Conservation (phyloP, 1,140 invertebrate genomes). For the Bombus picipes region DNA sequence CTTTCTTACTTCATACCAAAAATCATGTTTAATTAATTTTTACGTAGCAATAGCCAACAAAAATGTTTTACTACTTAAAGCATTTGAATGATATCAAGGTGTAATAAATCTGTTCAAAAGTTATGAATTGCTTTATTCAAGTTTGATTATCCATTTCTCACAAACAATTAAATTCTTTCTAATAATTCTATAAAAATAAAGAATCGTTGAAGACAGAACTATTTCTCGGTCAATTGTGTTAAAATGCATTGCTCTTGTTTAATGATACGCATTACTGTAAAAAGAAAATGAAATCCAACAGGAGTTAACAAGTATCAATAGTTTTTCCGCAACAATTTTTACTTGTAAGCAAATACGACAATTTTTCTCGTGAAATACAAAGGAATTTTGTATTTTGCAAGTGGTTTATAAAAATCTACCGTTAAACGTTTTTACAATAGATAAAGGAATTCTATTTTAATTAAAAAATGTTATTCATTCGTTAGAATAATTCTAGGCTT, state of each 20-base stretch:
- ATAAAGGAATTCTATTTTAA: slow-evolving; percentile 9
- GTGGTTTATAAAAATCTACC: slow-evolving; percentile 23
- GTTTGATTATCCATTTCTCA: background rate
- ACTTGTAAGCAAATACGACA: background rate
- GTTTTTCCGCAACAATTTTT: background rate
- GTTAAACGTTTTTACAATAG: background rate
- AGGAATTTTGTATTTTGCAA: background rate
- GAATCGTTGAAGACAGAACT: background rate
- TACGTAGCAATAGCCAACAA: background rate
- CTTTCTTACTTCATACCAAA: background rate
- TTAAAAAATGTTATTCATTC: slow-evolving; percentile 9
- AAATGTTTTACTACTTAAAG: background rate
- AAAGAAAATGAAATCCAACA: background rate
- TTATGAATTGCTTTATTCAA: slow-evolving; percentile 5
- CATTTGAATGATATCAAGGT: background rate
- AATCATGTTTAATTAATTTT: background rate
- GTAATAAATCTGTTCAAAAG: slow-evolving; percentile 1
- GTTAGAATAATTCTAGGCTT: slow-evolving; percentile 39
- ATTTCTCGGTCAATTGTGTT: background rate
- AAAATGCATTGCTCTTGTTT: background rate
- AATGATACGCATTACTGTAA: background rate
- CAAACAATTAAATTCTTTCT: background rate
- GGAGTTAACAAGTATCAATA: slow-evolving; percentile 5
- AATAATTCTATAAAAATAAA: slow-evolving; percentile 10
- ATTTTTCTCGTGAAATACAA: slow-evolving; percentile 6